Evolutionary conservation across 2,888 invertebrate species (phyloP).

Genomic region (Lochmaea capreae): DNA sequence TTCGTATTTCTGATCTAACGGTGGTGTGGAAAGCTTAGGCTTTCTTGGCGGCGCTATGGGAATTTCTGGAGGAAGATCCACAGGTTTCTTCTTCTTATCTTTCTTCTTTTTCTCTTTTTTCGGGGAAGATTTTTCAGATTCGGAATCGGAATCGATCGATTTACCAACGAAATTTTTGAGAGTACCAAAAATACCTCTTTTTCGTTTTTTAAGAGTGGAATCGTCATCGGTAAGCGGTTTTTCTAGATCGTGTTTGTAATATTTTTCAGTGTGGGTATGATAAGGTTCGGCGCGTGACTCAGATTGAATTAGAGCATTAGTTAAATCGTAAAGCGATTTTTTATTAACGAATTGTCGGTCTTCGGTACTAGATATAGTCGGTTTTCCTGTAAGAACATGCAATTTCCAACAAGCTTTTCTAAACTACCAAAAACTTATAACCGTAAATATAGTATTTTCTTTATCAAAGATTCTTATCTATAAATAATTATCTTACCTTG

Average conservation of each 20-base stretch:
- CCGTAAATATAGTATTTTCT: conserved; percentile 49
- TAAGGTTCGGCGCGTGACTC: conserved; percentile 62
- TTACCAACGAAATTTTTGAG: conserved; percentile 63
- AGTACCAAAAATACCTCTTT: conserved; percentile 62
- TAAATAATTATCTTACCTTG: conserved; percentile 51
- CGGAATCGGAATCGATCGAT: conserved; percentile 64
- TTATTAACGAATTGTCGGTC: conserved; percentile 49
- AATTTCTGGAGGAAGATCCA: conserved; percentile 52
- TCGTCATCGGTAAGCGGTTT: conserved; percentile 47
- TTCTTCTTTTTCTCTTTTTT: conserved; percentile 57
- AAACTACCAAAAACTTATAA: conserved; percentile 59
- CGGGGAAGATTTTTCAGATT: conserved; percentile 62
- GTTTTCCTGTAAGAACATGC: conserved; percentile 66
- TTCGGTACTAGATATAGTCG: conserved; percentile 59
- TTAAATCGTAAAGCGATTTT: conserved; percentile 55
- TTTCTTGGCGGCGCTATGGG: conserved; percentile 55
- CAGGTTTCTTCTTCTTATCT: conserved; percentile 51
- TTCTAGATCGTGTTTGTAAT: conserved; percentile 43
- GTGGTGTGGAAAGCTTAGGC: conserved; percentile 60
- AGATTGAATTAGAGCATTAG: conserved; percentile 62
- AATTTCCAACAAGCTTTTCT: conserved; percentile 64
- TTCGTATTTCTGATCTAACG: conserved; percentile 54
- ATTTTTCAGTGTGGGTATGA: conserved; percentile 51
- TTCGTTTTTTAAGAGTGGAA: conserved; percentile 56
- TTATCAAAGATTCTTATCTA: conserved; percentile 62